Evolutionary conservation across 2,113 vertebrate species (phyloP).

Genomic region (Trogon surrucura): DNA sequence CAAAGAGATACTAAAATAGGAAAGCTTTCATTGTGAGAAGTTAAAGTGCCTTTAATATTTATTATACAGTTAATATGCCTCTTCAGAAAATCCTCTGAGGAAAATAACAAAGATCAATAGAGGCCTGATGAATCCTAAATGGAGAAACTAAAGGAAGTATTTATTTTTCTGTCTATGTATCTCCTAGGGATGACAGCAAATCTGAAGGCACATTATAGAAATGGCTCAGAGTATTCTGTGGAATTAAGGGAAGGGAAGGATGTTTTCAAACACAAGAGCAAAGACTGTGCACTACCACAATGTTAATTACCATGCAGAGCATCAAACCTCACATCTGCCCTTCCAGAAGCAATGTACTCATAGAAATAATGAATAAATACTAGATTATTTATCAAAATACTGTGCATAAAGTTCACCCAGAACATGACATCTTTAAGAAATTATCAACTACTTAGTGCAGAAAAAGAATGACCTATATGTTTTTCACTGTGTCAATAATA

Average conservation of each 20-base stretch:
- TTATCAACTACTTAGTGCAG: neutral
- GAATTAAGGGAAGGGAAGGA: neutral
- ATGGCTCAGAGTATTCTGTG: neutral
- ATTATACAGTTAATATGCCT: slow-evolving; percentile 62
- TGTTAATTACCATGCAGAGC: neutral
- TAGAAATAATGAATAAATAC: neutral
- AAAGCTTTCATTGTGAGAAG: slow-evolving; percentile 40
- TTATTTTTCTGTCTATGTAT: slow-evolving; percentile 58
- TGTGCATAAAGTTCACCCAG: neutral
- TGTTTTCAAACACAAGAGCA: neutral
- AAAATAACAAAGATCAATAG: slow-evolving; percentile 66
- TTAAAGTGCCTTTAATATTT: slow-evolving; percentile 73
- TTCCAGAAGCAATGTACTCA: neutral
- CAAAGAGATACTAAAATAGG: slow-evolving; percentile 3
- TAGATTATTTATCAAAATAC: slow-evolving; percentile 10
- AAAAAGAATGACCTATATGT: neutral
- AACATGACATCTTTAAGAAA: neutral
- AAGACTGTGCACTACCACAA: neutral
- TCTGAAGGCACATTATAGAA: neutral
- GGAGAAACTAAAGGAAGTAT: slow-evolving; percentile 71
- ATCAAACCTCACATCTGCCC: neutral
- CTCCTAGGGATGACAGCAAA: slow-evolving; percentile 48
- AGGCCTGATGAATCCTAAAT: slow-evolving; percentile 56
- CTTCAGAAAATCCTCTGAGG: slow-evolving; percentile 64
- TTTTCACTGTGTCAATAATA: neutral